Base-by-base conservation (phyloP, 2,797 vertebrate genomes). In the Taenioides sp. region DNA sequence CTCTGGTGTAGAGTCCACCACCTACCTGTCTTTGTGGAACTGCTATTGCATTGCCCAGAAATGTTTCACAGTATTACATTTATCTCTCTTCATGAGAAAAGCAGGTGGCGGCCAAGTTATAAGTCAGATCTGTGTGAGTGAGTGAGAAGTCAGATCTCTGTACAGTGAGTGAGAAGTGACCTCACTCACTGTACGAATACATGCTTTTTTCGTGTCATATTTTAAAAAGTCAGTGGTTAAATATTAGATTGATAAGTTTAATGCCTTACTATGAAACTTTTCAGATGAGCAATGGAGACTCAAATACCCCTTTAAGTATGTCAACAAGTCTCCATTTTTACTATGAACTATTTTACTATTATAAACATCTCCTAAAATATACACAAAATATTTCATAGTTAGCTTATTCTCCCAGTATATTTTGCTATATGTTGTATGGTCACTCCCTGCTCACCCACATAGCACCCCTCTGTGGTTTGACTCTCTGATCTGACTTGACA, bases 401-500 rank as follows among this genome's bases (percentile, higher is more conserved):
- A 12, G 43, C 43, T 47, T 17, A 47, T 47, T 47, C 16, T 47
- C 14, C 3, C 43, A 47, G 43, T 47, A 47, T 47, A 47, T 16
- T 14, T 47, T 47, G 43, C 3, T 47, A 16, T n/a, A n/a, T 14
- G 17, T 58, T 25, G 12, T 58, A 16, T 4, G 27, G 23, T 83
- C 6, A 37, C 76, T 82, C 74, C 73, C 58, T 64, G 50, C 67
- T 73, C 60, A 55, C 60, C 58, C 62, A 71, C 74, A 72, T 70
- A 73, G 43, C 2, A 60, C 64, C 72, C 80, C 84, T 90, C 67
- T 84, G 83, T 87, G 81, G 79, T 82, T 80, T 73, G 85, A 71
- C 88, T 75, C 89, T 94, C 92, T 96, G 94, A 95, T 94, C 84
- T 71, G 87, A 94, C 88, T 92, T 94, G 95, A 96, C 95, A 95